A percentile compares a stretch with the other conserved stretches of the same genome.
Evolutionary conservation across 2,113 vertebrate species (phyloP).

Genomic region (Erythrolamprus reginae): DNA sequence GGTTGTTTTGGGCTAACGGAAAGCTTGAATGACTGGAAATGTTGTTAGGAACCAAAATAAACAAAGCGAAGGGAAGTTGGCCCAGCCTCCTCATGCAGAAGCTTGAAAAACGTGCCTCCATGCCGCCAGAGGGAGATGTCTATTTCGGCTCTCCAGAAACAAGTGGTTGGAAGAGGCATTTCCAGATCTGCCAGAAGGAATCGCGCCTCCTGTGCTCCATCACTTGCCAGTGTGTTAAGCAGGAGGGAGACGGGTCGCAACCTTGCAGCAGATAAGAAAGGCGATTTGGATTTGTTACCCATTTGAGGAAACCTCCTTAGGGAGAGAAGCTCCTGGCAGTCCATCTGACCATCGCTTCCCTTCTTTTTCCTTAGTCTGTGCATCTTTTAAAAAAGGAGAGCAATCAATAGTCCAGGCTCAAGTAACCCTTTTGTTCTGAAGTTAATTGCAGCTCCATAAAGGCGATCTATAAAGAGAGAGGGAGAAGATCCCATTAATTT

Average conservation of each 20-base stretch:
- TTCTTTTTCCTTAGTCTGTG: slow-evolving; percentile 10
- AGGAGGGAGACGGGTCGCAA: background rate
- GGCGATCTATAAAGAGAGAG: background rate
- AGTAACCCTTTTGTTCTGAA: slow-evolving; percentile 9
- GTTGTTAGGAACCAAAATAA: background rate
- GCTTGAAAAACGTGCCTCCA: background rate
- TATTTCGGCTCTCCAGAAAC: background rate
- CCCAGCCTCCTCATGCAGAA: background rate
- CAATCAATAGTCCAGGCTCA: background rate
- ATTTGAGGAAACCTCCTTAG: slow-evolving; percentile 49
- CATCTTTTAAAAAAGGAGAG: background rate
- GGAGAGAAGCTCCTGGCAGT: slow-evolving; percentile 36
- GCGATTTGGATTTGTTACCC: slow-evolving; percentile 53
- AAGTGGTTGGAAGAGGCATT: background rate
- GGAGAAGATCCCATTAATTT: slow-evolving; percentile 8
- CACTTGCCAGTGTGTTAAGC: background rate
- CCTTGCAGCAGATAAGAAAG: slow-evolving; percentile 51
- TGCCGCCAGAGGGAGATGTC: background rate
- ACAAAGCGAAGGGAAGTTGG: background rate
- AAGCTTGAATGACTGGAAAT: background rate
- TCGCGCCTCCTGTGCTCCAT: no score
- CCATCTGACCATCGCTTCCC: background rate
- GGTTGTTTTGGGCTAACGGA: background rate
- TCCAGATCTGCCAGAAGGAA: background rate
- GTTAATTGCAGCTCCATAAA: slow-evolving; percentile 8